These are phyloP conservation scores for Addax nasomaculatus DNA, from an alignment of 2,113 vertebrate genomes.

Conservation along the genomic window DNA sequence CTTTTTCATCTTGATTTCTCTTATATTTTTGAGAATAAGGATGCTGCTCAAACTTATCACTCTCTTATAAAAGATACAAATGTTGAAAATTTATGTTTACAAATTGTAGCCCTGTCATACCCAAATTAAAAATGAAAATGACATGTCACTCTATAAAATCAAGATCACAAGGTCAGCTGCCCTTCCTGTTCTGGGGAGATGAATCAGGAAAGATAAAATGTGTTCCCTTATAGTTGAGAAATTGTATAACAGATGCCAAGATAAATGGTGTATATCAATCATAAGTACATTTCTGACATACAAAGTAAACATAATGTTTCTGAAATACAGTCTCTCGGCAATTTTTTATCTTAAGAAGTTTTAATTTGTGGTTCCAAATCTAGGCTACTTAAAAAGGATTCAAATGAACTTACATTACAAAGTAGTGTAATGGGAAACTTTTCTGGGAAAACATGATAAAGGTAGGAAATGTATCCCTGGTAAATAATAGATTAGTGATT, in stretches of 20 bases:
- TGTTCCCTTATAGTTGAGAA: slow-evolving; percentile 18
- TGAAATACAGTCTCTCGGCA: not conserved
- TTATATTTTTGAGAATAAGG: not conserved
- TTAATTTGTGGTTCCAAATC: not conserved
- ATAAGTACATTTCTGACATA: slow-evolving; percentile 26
- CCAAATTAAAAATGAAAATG: not conserved
- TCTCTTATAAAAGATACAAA: not conserved
- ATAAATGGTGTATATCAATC: slow-evolving; percentile 29
- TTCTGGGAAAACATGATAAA: not conserved
- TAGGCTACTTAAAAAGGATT: not conserved
- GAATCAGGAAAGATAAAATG: not conserved
- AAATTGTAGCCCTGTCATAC: not conserved
- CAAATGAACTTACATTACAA: not conserved
- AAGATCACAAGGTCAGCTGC: not conserved
- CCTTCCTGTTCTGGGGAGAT: not conserved
- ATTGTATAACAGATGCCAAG: slow-evolving; percentile 22
- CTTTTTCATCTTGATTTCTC: not conserved
- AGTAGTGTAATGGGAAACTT: not conserved
- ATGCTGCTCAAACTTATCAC: not conserved
- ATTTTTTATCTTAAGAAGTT: slow-evolving; percentile 4
- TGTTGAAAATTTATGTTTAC: not conserved
- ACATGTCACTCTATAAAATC: not conserved
- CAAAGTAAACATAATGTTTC: not conserved
- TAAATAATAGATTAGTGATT: not conserved
- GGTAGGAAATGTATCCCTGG: not conserved